Conservation (phyloP, 1,140 invertebrate species). For the Zaprionus camerounensis region DNA sequence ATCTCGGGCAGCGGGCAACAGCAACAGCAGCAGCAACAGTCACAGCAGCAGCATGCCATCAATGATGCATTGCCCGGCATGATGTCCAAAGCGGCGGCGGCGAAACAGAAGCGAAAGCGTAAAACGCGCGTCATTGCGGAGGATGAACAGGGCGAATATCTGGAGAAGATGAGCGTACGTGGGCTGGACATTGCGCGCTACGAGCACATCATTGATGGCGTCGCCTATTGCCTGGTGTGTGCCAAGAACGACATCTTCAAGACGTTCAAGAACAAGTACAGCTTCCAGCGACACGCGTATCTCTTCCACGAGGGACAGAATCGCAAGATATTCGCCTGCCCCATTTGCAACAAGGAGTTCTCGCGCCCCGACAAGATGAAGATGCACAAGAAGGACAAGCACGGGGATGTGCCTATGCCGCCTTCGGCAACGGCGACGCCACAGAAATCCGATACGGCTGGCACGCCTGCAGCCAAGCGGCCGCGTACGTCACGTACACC, state of each 20-base stretch:
- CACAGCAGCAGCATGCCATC: constrained; percentile 32
- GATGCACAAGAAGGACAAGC: constrained; percentile 95
- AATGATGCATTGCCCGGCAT: constrained; percentile 53
- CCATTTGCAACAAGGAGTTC: constrained; percentile 95
- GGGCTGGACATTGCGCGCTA: constrained; percentile 95
- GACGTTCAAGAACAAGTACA: constrained; percentile 97
- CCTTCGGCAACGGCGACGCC: constrained; percentile 52
- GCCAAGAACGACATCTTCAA: constrained; percentile 95
- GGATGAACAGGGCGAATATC: constrained; percentile 92
- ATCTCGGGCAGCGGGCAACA: constrained; percentile 47
- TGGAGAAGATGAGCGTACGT: constrained; percentile 95
- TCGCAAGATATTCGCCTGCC: constrained; percentile 95
- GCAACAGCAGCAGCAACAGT: constrained; percentile 38
- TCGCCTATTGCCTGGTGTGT: constrained; percentile 95
- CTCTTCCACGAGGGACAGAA: constrained; percentile 96
- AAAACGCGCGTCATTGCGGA: constrained; percentile 91
- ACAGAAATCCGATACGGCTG: constrained; percentile 43
- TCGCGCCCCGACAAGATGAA: constrained; percentile 97
- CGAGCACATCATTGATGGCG: constrained; percentile 93
- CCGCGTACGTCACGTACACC: constrained; percentile 62
- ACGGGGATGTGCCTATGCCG: constrained; percentile 85
- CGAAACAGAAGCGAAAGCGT: constrained; percentile 87
- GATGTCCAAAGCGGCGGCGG: constrained; percentile 73
- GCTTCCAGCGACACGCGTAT: constrained; percentile 96
- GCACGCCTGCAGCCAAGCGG: constrained; percentile 59